A percentile compares a stretch with the other conserved stretches of the same genome.
Evolutionary conservation across 2,888 invertebrate species (phyloP).

Genomic region (Pseudococcus jackbeardsleyi): DNA sequence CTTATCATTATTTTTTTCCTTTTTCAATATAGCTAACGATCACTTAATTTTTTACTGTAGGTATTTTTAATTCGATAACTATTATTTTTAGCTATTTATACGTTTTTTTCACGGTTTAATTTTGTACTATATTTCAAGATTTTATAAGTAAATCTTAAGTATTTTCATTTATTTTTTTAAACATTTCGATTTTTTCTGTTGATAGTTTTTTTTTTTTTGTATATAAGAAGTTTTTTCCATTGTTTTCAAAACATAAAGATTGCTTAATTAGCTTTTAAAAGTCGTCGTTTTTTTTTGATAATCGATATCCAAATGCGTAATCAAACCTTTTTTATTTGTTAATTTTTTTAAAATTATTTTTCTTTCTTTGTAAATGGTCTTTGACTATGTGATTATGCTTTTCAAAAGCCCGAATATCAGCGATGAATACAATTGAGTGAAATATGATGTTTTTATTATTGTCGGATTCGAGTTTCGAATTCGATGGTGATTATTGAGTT

Average conservation of each 20-base stretch:
- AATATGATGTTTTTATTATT: conserved; percentile 10
- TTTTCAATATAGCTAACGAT: conserved; percentile 48
- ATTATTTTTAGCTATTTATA: conserved; percentile 53
- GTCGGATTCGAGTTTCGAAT: neutral
- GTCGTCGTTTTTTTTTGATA: neutral
- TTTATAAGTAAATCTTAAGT: neutral
- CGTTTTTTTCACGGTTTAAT: conserved; percentile 41
- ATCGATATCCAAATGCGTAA: neutral
- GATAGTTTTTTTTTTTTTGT: conserved; percentile 22
- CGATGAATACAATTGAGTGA: conserved; percentile 15
- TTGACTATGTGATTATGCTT: conserved; percentile 29
- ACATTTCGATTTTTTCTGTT: conserved; percentile 50
- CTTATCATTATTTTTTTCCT: conserved; percentile 48
- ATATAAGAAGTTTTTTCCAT: conserved; percentile 5
- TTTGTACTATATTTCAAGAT: conserved; percentile 56
- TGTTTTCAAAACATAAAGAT: conserved; percentile 43
- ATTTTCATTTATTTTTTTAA: conserved; percentile 38
- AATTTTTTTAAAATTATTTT: conserved; percentile 17
- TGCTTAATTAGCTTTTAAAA: neutral
- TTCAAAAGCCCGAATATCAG: conserved; percentile 32
- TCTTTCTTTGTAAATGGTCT: conserved; percentile 11
- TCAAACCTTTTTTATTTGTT: conserved; percentile 52
- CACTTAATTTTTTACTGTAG: conserved; percentile 48
- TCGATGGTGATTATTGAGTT: neutral
- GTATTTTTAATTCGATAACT: conserved; percentile 40